Evolutionary conservation across 2,888 invertebrate species (phyloP).

Genomic region (Parochlus steinenii): DNA sequence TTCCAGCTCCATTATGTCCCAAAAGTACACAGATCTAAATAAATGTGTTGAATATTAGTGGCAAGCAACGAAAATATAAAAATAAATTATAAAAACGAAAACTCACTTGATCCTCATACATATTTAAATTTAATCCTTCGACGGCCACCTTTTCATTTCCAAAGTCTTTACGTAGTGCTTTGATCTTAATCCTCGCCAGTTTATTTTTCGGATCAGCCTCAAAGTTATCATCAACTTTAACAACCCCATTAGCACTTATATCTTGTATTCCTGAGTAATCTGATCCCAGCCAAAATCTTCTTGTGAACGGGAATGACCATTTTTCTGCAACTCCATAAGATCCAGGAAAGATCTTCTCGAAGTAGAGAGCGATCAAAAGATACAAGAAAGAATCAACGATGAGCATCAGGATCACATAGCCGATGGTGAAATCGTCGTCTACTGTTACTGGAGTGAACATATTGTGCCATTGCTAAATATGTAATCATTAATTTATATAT

Average conservation of each 20-base stretch:
- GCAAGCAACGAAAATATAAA: no score
- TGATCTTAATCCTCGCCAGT: conserved; percentile 9
- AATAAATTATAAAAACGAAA: no score
- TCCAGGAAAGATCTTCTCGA: conserved; percentile 67
- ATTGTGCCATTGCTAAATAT: conserved; percentile 46
- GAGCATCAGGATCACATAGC: conserved; percentile 53
- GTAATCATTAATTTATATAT: conserved; percentile 29
- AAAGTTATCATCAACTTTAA: conserved; percentile 10
- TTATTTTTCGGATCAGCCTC: conserved; percentile 12
- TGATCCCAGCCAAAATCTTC: conserved; percentile 30
- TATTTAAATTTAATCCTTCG: conserved; percentile 46
- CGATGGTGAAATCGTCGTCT: conserved; percentile 46
- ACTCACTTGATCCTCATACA: conserved; percentile 71
- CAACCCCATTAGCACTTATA: conserved; percentile 3
- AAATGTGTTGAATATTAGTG: background rate
- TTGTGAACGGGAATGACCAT: conserved; percentile 54
- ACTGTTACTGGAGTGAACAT: conserved; percentile 38
- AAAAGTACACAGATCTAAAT: background rate
- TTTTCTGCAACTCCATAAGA: conserved; percentile 59
- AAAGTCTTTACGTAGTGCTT: conserved; percentile 10
- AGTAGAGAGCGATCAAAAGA: conserved; percentile 53
- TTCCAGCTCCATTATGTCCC: conserved; percentile 41
- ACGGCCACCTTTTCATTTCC: conserved; percentile 34
- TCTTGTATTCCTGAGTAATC: conserved; percentile 7
- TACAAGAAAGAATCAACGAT: conserved; percentile 48